These are phyloP conservation scores for Paratrypauchen microcephalus DNA, from an alignment of 2,797 vertebrate genomes.

Conservation along the genomic window DNA sequence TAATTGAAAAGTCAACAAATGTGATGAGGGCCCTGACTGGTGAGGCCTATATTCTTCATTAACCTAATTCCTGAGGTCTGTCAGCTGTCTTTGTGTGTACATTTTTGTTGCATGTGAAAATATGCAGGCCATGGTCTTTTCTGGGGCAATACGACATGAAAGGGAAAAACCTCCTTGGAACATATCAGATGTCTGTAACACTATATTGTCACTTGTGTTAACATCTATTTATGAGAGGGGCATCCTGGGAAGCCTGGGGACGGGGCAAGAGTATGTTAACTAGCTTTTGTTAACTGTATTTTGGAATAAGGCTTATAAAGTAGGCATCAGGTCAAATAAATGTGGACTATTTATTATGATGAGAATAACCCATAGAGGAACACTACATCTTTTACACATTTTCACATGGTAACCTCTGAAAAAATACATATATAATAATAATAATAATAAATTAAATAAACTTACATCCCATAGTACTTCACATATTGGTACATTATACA, in stretches of 20 bases:
- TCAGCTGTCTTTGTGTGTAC: constrained; percentile 16
- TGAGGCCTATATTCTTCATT: constrained; percentile 20
- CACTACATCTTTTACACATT: background rate
- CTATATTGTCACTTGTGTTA: constrained; percentile 8
- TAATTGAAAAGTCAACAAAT: background rate
- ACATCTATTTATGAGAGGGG: constrained; percentile 10
- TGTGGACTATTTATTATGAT: background rate
- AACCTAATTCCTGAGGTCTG: constrained; percentile 37
- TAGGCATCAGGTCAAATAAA: background rate
- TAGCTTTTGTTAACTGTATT: background rate
- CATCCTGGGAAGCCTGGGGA: too few relatives aligned
- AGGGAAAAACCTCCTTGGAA: constrained; percentile 21
- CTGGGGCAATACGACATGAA: constrained; percentile 25
- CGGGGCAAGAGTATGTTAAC: background rate
- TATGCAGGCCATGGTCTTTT: constrained; percentile 18
- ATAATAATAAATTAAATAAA: too few relatives aligned
- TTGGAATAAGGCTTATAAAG: background rate
- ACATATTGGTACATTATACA: too few relatives aligned
- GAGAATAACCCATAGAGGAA: background rate
- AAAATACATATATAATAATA: too few relatives aligned
- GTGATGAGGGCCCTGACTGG: background rate
- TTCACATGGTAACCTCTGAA: too few relatives aligned
- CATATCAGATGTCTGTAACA: constrained; percentile 37
- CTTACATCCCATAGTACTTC: too few relatives aligned
- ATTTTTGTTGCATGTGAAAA: constrained; percentile 6